Percentiles rank a stretch among this genome's conserved stretches.
phyloP scores from a whole-genome alignment of 2,113 vertebrate genomes.

The Nycticebus coucang region DNA sequence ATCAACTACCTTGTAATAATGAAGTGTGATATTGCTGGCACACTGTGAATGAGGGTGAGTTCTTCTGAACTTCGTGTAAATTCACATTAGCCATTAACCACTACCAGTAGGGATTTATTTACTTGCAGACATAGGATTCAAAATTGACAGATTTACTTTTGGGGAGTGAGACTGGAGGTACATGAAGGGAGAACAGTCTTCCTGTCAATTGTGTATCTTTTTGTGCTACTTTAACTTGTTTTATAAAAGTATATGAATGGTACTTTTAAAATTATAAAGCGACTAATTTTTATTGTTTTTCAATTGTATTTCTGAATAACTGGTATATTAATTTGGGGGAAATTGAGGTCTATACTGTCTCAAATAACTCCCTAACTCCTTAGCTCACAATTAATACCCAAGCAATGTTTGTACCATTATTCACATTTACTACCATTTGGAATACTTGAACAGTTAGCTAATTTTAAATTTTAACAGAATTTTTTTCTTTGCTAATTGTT shows the following conservation, averaged over 20 bases:
- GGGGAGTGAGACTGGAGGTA: accelerated
- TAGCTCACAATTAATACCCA: neutral
- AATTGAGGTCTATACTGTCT: neutral
- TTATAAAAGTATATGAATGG: neutral
- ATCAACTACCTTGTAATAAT: neutral
- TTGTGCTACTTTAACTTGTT: neutral
- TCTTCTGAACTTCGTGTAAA: neutral
- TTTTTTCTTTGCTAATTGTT: neutral
- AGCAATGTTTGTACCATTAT: neutral
- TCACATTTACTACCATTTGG: neutral
- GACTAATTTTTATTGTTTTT: neutral
- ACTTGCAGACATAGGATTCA: neutral
- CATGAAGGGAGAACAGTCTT: neutral
- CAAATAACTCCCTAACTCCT: neutral
- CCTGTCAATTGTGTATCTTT: neutral
- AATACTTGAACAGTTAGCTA: neutral
- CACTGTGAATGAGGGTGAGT: neutral
- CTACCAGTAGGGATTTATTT: neutral
- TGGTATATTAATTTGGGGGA: neutral
- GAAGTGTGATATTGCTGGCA: neutral
- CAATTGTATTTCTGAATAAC: neutral
- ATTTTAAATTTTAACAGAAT: conserved; percentile 7
- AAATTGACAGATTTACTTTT: neutral
- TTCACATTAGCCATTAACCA: neutral
- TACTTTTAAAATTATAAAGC: neutral